Evolutionary conservation across 1,140 invertebrate genomes (phyloP).

Genomic region (Macrobrachium rosenbergii): DNA sequence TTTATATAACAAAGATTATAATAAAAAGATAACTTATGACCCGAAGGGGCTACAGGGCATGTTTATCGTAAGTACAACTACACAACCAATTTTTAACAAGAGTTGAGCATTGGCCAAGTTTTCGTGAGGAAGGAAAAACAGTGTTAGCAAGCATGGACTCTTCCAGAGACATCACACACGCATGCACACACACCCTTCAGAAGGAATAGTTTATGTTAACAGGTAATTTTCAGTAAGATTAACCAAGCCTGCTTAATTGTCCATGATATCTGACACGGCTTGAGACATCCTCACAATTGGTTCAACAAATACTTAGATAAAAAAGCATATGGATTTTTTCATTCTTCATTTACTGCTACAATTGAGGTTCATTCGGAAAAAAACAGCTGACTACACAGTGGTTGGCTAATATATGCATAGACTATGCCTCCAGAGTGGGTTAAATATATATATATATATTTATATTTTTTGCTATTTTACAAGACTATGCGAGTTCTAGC

Average conservation of each 20-base stretch:
- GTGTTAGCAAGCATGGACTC: not conserved
- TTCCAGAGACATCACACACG: too few species aligned
- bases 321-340: constrained; percentile 33
- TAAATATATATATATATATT: too few species aligned
- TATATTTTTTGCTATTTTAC: too few species aligned
- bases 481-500: constrained; percentile 40
- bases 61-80: constrained; percentile 51
- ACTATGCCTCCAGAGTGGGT: constrained; percentile 41
- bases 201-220: too few species aligned
- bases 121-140: constrained; percentile 22
- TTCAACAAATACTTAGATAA: constrained; percentile 52
- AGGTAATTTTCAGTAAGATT: too few species aligned
- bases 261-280: not conserved
- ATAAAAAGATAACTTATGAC: constrained; percentile 29
- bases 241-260: not conserved
- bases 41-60: constrained; percentile 38
- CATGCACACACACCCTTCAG: too few species aligned
- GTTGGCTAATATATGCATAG: constrained; percentile 60
- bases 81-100: constrained; percentile 59
- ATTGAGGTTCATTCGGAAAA: not conserved
- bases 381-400: constrained; percentile 51
- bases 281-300: constrained; percentile 26
- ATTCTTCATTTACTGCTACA: constrained; percentile 21
- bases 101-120: constrained; percentile 55
- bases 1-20: constrained; percentile 14